Conservation (phyloP, 2,888 invertebrate species). For the Xestoiulus laeticollis region DNA sequence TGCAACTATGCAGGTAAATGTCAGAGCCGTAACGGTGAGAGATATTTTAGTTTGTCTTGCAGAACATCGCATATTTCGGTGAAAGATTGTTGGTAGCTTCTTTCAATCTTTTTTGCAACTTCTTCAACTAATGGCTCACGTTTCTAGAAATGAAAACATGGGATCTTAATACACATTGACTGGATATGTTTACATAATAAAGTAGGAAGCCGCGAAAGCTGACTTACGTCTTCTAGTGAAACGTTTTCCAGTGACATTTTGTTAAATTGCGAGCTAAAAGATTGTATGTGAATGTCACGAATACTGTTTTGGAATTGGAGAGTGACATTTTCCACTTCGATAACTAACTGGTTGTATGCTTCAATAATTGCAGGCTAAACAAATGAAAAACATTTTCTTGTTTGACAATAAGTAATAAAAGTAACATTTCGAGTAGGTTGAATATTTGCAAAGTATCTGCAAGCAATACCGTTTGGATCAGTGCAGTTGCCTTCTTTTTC, state of each 20-base stretch:
- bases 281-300: neutral
- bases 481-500: constrained; percentile 62
- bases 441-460: too few relatives aligned
- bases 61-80: constrained; percentile 69
- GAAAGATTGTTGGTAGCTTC: constrained; percentile 68
- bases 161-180: neutral
- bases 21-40: constrained; percentile 59
- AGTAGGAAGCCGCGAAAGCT: too few relatives aligned
- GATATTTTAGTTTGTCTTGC: constrained; percentile 69
- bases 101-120: constrained; percentile 63
- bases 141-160: constrained; percentile 51
- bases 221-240: neutral
- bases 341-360: constrained; percentile 46
- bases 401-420: too few relatives aligned
- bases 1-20: neutral
- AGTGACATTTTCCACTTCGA: constrained; percentile 42
- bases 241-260: neutral
- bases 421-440: neutral
- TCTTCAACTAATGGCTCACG: constrained; percentile 54
- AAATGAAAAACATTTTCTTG: neutral
- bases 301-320: neutral
- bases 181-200: neutral
- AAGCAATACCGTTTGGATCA: neutral
- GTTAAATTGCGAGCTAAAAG: neutral
- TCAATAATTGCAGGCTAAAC: constrained; percentile 38